phyloP scores from a whole-genome alignment of 1,140 invertebrate species.

The Drosophila bifasciata region DNA sequence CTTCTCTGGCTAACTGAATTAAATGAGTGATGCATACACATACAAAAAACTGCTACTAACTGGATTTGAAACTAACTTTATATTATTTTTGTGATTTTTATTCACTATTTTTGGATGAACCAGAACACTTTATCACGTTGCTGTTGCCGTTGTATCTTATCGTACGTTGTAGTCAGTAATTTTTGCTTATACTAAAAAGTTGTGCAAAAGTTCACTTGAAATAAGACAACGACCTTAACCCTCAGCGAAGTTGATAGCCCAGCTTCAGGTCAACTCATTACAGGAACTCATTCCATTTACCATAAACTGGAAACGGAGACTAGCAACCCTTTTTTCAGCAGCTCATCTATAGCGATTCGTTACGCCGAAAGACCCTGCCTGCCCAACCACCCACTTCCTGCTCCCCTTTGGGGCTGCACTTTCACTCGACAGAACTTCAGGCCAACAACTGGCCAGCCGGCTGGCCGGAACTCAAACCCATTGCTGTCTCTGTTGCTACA shows the following conservation, averaged over 20 bases:
- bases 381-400: background rate
- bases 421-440: slow-evolving; percentile 64
- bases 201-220: slow-evolving; percentile 19
- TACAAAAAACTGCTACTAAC: slow-evolving; percentile 24
- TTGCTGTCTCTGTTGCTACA: slow-evolving; percentile 56
- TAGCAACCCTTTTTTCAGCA: slow-evolving; percentile 39
- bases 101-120: background rate
- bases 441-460: slow-evolving; percentile 44
- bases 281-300: slow-evolving; percentile 32
- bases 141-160: background rate
- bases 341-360: slow-evolving; percentile 32
- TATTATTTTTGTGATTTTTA: slow-evolving; percentile 4
- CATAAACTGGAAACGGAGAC: slow-evolving; percentile 11
- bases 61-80: slow-evolving; percentile 15
- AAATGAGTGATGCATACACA: slow-evolving; percentile 47
- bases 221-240: slow-evolving; percentile 46
- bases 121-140: background rate
- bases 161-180: background rate
- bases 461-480: slow-evolving; percentile 43
- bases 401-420: slow-evolving; percentile 45
- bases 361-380: slow-evolving; percentile 2
- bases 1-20: slow-evolving; percentile 60
- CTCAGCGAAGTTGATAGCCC: background rate
- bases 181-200: background rate
- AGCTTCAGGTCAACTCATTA: slow-evolving; percentile 42